phyloP scores from a whole-genome alignment of 2,113 vertebrate species.

The Oxyruncus cristatus region DNA sequence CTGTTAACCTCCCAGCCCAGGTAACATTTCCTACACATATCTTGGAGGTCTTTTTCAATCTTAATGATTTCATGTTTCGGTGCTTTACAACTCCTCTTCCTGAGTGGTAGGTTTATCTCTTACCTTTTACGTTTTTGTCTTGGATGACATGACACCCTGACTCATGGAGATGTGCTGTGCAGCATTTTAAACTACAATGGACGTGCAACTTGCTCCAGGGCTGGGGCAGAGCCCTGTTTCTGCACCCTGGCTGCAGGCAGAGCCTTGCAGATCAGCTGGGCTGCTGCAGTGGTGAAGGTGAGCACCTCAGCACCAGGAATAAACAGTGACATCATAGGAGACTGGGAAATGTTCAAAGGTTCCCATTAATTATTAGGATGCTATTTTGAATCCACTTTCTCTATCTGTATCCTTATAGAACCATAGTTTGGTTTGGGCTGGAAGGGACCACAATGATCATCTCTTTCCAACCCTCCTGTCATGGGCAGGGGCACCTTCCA shows the following conservation, averaged over 20 bases:
- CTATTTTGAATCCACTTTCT: background rate
- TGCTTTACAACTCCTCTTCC: background rate
- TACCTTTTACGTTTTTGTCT: background rate
- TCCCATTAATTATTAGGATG: background rate
- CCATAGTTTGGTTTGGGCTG: background rate
- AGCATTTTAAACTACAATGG: background rate
- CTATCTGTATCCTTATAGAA: background rate
- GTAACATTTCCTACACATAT: background rate
- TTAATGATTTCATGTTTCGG: background rate
- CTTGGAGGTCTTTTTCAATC: background rate
- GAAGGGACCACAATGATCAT: background rate
- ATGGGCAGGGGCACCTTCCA: background rate
- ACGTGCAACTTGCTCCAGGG: too few relatives aligned
- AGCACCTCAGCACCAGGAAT: background rate
- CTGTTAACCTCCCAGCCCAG: background rate
- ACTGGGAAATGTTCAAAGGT: background rate
- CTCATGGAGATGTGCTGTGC: background rate
- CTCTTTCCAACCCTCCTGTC: background rate
- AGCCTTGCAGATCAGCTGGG: background rate
- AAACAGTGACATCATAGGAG: rapidly evolving
- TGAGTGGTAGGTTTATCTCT: background rate
- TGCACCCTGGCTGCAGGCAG: background rate
- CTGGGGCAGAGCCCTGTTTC: background rate
- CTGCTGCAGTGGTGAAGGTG: background rate
- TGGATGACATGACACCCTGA: background rate